Conservation (phyloP, 2,888 invertebrate genomes). For the Melieria crassipennis region DNA sequence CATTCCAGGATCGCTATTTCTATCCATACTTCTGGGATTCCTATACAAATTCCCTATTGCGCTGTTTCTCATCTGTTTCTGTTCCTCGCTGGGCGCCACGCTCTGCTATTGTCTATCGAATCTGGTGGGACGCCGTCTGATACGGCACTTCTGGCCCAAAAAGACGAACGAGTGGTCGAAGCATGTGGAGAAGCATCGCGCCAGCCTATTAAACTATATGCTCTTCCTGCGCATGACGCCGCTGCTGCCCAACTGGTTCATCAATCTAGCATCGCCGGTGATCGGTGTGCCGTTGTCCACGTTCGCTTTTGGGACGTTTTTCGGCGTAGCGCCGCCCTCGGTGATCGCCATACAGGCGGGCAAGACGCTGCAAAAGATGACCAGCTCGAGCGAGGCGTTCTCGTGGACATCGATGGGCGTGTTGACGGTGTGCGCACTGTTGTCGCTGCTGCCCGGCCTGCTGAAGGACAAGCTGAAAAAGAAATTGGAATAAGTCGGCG, state of each 20-base stretch:
- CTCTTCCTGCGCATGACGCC: constrained; percentile 97
- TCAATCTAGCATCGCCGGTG: constrained; percentile 87
- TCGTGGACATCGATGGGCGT: constrained; percentile 87
- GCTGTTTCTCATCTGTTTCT: constrained; percentile 86
- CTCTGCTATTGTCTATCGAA: constrained; percentile 94
- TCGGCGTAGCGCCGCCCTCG: constrained; percentile 96
- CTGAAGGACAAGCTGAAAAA: constrained; percentile 82
- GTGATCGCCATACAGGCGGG: constrained; percentile 98
- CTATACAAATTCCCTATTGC: constrained; percentile 94
- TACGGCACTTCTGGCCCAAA: constrained; percentile 89
- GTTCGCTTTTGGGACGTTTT: constrained; percentile 95
- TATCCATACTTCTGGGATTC: constrained; percentile 97
- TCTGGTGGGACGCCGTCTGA: constrained; percentile 85
- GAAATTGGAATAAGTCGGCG: constrained; percentile 74
- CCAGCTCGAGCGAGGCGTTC: constrained; percentile 87
- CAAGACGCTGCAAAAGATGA: constrained; percentile 92
- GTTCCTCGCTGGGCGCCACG: constrained; percentile 95
- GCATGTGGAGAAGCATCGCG: constrained; percentile 84
- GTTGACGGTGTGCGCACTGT: constrained; percentile 79
- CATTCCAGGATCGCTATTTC: constrained; percentile 97
- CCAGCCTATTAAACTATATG: constrained; percentile 94
- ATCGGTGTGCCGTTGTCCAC: constrained; percentile 93
- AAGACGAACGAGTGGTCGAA: constrained; percentile 85
- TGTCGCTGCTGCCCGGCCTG: constrained; percentile 89
- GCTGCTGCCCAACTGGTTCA: constrained; percentile 98